Evolutionary conservation across 2,888 invertebrate genomes (phyloP).

Genomic region (Phoronis australis): DNA sequence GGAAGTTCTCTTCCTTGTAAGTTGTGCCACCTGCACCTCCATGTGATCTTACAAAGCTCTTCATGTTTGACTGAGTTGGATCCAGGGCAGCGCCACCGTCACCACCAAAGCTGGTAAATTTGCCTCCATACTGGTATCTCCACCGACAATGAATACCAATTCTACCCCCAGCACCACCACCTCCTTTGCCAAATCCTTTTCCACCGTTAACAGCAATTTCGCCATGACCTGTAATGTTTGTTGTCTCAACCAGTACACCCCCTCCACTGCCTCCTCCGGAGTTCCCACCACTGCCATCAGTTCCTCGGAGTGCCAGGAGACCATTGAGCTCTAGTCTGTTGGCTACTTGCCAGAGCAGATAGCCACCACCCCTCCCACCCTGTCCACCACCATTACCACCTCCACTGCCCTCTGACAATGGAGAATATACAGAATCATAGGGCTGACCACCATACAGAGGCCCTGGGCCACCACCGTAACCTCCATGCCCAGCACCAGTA

Average conservation of each 20-base stretch:
- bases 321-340: conserved; percentile 31
- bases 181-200: conserved; percentile 21
- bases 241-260: conserved; percentile 22
- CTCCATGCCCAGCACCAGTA: conserved; percentile 30
- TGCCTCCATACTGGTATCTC: conserved; percentile 31
- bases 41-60: conserved; percentile 14
- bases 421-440: conserved; percentile 27
- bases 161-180: conserved; percentile 33
- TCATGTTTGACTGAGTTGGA: no score
- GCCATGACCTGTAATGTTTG: conserved; percentile 35
- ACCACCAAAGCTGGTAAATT: conserved; percentile 30
- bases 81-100: conserved; percentile 14
- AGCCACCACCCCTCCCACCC: conserved; percentile 34
- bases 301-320: conserved; percentile 22
- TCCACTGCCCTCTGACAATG: conserved; percentile 25
- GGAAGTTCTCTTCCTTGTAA: conserved; percentile 28
- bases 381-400: conserved; percentile 24
- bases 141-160: conserved; percentile 28
- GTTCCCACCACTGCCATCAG: conserved; percentile 18
- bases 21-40: conserved; percentile 36
- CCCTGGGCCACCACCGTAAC: conserved; percentile 26
- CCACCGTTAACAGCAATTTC: conserved; percentile 30
- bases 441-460: conserved; percentile 23
- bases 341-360: conserved; percentile 25
- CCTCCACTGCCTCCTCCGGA: conserved; percentile 36